Evolutionary conservation across 2,888 invertebrate genomes (phyloP).

Genomic region (Lacanobia oleracea): DNA sequence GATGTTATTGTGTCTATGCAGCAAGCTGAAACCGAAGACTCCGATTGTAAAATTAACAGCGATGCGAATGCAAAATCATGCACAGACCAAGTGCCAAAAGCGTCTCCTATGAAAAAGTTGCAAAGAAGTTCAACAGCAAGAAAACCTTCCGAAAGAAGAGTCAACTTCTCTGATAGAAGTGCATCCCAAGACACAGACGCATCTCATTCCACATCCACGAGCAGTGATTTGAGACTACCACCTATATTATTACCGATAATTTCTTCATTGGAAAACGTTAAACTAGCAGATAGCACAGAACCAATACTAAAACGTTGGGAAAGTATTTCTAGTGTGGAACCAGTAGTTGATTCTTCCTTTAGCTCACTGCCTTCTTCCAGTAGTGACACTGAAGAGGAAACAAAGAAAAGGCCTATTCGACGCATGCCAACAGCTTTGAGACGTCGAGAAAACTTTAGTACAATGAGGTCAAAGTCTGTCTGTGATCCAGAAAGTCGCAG

Average conservation of each 20-base stretch:
- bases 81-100: constrained; percentile 69
- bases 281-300: constrained; percentile 81
- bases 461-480: constrained; percentile 87
- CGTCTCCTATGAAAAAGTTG: constrained; percentile 77
- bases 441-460: constrained; percentile 83
- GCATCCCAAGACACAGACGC: constrained; percentile 92
- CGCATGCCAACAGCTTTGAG: constrained; percentile 84
- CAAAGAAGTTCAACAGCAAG: constrained; percentile 87
- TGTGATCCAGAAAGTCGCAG: constrained; percentile 87
- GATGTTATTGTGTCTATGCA: constrained; percentile 80
- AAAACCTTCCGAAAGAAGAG: constrained; percentile 86
- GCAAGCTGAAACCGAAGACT: constrained; percentile 79
- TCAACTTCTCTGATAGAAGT: constrained; percentile 89
- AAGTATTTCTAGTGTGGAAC: constrained; percentile 93
- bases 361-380: constrained; percentile 90
- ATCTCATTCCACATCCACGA: constrained; percentile 91
- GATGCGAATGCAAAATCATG: constrained; percentile 73
- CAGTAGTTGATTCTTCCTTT: constrained; percentile 92
- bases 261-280: constrained; percentile 91
- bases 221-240: constrained; percentile 92
- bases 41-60: constrained; percentile 78
- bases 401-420: constrained; percentile 80
- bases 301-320: constrained; percentile 89
- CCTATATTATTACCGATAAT: constrained; percentile 93
- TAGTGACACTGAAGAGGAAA: constrained; percentile 87